phyloP scores from a whole-genome alignment of 2,113 vertebrate species.

The Myiozetetes cayanensis region DNA sequence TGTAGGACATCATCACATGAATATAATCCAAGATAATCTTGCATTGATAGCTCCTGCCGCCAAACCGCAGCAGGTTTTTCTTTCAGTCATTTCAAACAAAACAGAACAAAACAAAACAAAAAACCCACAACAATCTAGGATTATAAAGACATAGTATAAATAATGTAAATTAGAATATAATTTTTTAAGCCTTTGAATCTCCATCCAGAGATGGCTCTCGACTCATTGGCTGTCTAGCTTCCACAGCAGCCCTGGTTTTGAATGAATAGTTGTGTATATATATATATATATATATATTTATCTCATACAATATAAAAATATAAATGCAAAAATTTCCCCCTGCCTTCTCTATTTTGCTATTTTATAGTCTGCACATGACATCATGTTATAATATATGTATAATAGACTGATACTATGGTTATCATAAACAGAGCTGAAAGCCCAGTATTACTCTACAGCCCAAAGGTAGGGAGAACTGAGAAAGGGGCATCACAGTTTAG shows the following conservation, averaged over 20 bases:
- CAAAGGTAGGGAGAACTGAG: constrained; percentile 14
- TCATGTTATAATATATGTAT: constrained; percentile 36
- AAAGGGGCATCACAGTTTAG: constrained; percentile 60
- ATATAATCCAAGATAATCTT: constrained; percentile 62
- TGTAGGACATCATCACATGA: constrained; percentile 31
- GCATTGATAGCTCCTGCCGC: constrained; percentile 65
- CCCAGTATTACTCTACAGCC: constrained; percentile 57
- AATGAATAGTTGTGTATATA: constrained; percentile 53
- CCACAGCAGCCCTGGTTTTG: constrained; percentile 69
- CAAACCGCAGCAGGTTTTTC: constrained; percentile 55
- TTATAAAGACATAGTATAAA: constrained; percentile 79
- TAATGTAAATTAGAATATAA: constrained; percentile 72
- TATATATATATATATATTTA: constrained; percentile 42
- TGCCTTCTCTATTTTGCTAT: constrained; percentile 49
- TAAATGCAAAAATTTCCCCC: constrained; percentile 62
- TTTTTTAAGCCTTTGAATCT: constrained; percentile 73
- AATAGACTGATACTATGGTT: constrained; percentile 44
- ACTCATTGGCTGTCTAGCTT: constrained; percentile 69
- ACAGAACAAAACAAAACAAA: constrained; percentile 55
- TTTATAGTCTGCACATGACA: constrained; percentile 51
- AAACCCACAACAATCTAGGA: constrained; percentile 60
- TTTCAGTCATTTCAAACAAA: constrained; percentile 62
- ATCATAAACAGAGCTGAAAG: constrained; percentile 50
- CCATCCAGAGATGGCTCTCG: constrained; percentile 43
- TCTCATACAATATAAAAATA: constrained; percentile 61